Base-by-base conservation (phyloP, 2,113 vertebrate species). In the Periophthalmodon schlosseri region DNA sequence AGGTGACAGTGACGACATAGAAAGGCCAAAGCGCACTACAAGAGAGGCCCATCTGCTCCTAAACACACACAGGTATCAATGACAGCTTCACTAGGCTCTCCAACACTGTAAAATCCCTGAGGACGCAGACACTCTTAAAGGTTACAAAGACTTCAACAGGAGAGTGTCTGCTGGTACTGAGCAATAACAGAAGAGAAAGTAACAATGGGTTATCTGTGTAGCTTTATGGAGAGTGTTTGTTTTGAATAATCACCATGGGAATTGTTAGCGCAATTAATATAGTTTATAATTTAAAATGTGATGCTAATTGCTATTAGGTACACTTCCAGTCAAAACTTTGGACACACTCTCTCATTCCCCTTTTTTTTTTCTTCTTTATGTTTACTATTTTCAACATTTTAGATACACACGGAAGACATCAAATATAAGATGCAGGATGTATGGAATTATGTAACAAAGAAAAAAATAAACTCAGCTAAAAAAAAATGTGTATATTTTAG, bases 11-110 rank as follows among this genome's bases (percentile, higher is more conserved):
- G 39, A 44, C 15, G 4, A 60, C 14, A 12, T 34, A 44, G 36
- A 34, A 34, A 78, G 68, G 70, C 28, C 24, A 74, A 72, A 80
- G 74, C n/a, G 61, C 76, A 56, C 68, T n/a, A 34, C 50, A 61
- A 10, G 13, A 47, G 0, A 23, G 54, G 12, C 61, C 75, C 50
- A 60, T 81, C 72, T 79, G 73, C 68, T 67, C 63, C 33, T 34
- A 33, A 74, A 56, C 78, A 50, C 20, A 52, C 44, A 33, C 20
- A 44, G 6, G 52, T 23, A 57, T 57, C 20, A 70, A 21, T 68
- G 36, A 70, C 58, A 69, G 36, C 65, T 23, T 33, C 36, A 67
- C 39, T 8, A 23, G 39, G 13, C 36, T n/a, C 23, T n/a, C 14
- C 65, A 23, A 4, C 44, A 49, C 11, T 2, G 54, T 24, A 16